Evolutionary conservation across 2,888 invertebrate species (phyloP).

Genomic region (Oscheius myriophilus): DNA sequence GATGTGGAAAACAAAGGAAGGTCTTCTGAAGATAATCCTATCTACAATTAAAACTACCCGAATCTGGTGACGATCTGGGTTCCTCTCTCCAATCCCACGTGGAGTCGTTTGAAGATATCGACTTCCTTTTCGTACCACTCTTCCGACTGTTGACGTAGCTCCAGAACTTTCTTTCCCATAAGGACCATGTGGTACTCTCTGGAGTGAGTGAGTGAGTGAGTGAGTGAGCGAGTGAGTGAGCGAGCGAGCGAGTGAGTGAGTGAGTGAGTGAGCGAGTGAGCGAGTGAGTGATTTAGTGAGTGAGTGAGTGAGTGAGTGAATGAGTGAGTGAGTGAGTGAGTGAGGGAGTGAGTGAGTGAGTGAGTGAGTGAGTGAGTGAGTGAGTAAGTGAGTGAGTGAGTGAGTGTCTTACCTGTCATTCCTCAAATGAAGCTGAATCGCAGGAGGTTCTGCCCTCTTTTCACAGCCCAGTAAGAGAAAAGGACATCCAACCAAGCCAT

Average conservation of each 20-base stretch:
- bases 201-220: no score
- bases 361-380: no score
- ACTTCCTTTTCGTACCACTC: no score
- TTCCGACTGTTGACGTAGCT: not conserved
- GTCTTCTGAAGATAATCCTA: not conserved
- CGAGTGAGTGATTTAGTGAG: no score
- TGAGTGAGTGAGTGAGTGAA: not conserved
- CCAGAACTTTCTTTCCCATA: not conserved
- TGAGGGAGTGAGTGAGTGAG: no score
- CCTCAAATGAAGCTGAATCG: slow-evolving; percentile 10
- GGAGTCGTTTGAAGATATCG: no score
- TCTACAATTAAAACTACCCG: not conserved
- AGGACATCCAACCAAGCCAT: slow-evolving; percentile 1
- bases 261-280: not conserved
- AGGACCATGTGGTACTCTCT: slow-evolving; percentile 13
- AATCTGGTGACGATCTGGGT: not conserved
- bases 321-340: no score
- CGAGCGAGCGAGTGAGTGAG: no score
- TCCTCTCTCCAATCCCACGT: not conserved
- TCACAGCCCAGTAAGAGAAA: slow-evolving; percentile 11
- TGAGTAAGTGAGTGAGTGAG: no score
- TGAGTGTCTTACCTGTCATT: not conserved
- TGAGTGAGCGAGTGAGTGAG: no score
- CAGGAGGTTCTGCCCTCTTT: not conserved
- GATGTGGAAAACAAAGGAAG: slow-evolving; percentile 12